phyloP scores from a whole-genome alignment of 2,113 vertebrate genomes.

The Leiothrix lutea region DNA sequence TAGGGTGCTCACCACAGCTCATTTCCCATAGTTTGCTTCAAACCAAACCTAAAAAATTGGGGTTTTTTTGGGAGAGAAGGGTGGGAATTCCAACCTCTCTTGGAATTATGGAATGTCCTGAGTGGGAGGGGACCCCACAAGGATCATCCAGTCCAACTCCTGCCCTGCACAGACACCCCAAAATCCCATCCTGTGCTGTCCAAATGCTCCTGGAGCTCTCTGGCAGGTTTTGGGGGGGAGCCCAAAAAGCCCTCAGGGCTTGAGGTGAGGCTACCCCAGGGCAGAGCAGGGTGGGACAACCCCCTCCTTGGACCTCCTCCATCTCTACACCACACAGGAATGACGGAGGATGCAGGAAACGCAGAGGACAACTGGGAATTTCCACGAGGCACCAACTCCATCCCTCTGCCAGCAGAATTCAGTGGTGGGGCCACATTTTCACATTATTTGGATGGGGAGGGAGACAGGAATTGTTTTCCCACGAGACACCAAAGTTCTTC shows the following conservation, averaged over 20 bases:
- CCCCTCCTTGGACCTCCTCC: neutral
- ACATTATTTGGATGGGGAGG: neutral
- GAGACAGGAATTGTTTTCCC: neutral
- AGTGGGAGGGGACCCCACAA: neutral
- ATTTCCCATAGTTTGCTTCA: neutral
- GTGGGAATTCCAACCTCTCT: neutral
- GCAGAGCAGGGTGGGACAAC: neutral
- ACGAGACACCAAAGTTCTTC: neutral
- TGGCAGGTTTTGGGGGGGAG: neutral
- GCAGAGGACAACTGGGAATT: fast-evolving
- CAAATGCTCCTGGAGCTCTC: neutral
- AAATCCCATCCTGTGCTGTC: neutral
- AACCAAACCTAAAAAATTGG: fast-evolving
- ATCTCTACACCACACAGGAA: neutral
- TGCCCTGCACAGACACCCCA: neutral
- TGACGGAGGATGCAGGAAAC: fast-evolving
- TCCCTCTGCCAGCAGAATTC: neutral
- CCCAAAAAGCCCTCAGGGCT: neutral
- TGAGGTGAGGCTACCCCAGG: neutral
- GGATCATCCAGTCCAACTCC: neutral
- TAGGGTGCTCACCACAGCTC: neutral
- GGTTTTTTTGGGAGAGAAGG: neutral
- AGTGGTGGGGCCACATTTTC: neutral
- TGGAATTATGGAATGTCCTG: neutral
- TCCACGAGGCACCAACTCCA: neutral